Evolutionary conservation across 2,888 invertebrate genomes (phyloP), one percentile per base, ranked within the genome.

Genomic region (Sarcophaga caerulescens): DNA sequence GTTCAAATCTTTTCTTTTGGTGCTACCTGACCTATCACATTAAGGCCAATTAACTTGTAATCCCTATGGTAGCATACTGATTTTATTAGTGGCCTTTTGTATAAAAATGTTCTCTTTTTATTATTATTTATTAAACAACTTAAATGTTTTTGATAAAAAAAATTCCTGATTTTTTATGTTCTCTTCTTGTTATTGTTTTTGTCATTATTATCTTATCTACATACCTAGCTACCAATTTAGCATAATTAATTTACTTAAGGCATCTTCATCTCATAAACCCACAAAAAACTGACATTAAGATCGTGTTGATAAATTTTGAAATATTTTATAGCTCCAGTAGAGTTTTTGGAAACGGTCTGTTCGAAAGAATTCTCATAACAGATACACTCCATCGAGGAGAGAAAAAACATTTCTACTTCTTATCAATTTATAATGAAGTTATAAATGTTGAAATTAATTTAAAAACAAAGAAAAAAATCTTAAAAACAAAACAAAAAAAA

Each of bases 371-470:
- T 10, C 23, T 0, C n/a, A n/a, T 52, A 35, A 8, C 8, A 2
- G 10, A 35, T 10, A 35, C 8, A 35, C 35, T 2, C 8, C 10
- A 35, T 35, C 2, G 35, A 8, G 10, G 35, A 57, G 57, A 11
- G 6, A 12, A 71, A 12, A 71, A 59, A 59, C 68, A 66, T 25
- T 35, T 60, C 62, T 45, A 68, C 44, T 66, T 44, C 63, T 79
- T 82, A 82, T 85, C 82, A 80, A 68, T 81, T 75, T 79, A 35
- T 82, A n/a, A 80, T 75, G 76, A 79, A 79, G 47, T 82, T 75
- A 85, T 82, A 82, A 66, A 80, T 71, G 76, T 71, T 45, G 12
- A 59, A 12, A 65, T 47, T 52, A 52, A 52, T 52, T 12, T 35
- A 35, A 35, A 35, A 35, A 35, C 35, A 35, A 35, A 35, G 35